Conservation (phyloP, 2,113 vertebrate genomes). For the Planiliza haematocheilus region DNA sequence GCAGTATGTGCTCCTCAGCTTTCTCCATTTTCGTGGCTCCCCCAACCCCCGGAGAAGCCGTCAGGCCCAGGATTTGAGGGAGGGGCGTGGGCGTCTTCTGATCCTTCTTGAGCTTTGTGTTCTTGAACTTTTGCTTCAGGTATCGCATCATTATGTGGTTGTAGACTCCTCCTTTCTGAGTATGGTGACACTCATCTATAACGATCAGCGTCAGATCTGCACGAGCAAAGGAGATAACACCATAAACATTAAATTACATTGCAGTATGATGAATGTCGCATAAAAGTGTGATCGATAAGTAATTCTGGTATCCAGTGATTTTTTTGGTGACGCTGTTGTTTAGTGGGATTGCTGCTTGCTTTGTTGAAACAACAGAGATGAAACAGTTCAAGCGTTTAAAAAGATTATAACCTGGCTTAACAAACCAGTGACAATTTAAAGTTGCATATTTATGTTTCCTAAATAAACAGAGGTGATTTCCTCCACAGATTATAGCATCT, state of each 20-base stretch:
- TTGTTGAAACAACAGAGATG: background rate
- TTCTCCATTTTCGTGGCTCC: slow-evolving; percentile 84
- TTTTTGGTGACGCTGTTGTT: background rate
- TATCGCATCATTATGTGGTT: slow-evolving; percentile 96
- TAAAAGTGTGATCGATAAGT: no score
- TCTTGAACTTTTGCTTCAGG: slow-evolving; percentile 89
- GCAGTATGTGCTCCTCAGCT: slow-evolving; percentile 93
- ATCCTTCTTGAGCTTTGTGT: slow-evolving; percentile 81
- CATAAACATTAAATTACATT: background rate
- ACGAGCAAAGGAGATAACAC: slow-evolving; percentile 13
- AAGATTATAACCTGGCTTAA: slow-evolving; percentile 13
- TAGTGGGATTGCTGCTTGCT: background rate
- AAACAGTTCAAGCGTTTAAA: background rate
- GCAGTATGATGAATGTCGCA: background rate
- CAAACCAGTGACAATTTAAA: slow-evolving; percentile 7
- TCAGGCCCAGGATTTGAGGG: slow-evolving; percentile 94
- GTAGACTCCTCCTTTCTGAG: slow-evolving; percentile 93
- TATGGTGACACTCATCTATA: slow-evolving; percentile 98
- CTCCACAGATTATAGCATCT: slow-evolving; percentile 36
- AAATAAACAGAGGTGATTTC: slow-evolving; percentile 39
- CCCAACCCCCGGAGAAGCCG: slow-evolving; percentile 94
- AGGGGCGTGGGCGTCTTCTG: slow-evolving; percentile 77
- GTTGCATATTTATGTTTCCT: slow-evolving; percentile 25
- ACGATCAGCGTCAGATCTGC: slow-evolving; percentile 93
- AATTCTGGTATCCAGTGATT: no score